Percentiles rank a stretch among this genome's conserved stretches.
Evolutionary conservation across 1,140 invertebrate species (phyloP).

Genomic region (Rhynchophorus ferrugineus): DNA sequence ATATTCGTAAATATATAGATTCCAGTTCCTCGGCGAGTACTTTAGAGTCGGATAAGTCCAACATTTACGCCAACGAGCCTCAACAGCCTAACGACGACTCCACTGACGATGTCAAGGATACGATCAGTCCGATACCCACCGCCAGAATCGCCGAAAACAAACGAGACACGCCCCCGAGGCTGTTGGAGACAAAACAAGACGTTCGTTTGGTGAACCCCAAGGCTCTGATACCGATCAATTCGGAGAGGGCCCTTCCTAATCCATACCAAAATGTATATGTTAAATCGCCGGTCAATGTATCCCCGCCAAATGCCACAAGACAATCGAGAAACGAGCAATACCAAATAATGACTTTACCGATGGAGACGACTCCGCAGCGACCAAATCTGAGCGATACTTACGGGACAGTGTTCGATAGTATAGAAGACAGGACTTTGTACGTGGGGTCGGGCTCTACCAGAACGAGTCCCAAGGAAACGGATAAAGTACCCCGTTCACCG

Average conservation of each 20-base stretch:
- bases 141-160: slow-evolving; percentile 10
- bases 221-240: slow-evolving; percentile 37
- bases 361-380: not conserved
- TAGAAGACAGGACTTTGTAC: slow-evolving; percentile 8
- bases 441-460: not conserved
- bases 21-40: slow-evolving; percentile 37
- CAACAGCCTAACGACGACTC: not conserved
- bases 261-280: slow-evolving; percentile 27
- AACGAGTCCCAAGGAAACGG: slow-evolving; percentile 5
- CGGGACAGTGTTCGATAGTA: slow-evolving; percentile 33
- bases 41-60: slow-evolving; percentile 27
- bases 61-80: slow-evolving; percentile 25
- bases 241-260: slow-evolving; percentile 36
- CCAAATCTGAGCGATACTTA: slow-evolving; percentile 28
- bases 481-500: slow-evolving; percentile 16
- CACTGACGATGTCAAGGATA: slow-evolving; percentile 2
- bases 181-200: slow-evolving; percentile 31
- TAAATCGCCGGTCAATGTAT: slow-evolving; percentile 7
- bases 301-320: slow-evolving; percentile 10
- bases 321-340: slow-evolving; percentile 5
- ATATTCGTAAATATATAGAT: slow-evolving; percentile 33
- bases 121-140: not conserved
- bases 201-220: slow-evolving; percentile 36
- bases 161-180: slow-evolving; percentile 31
- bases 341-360: not conserved